Evolutionary conservation across 1,140 invertebrate genomes (phyloP), one percentile per base, ranked within the genome.

Genomic region (Leucophenga varia): DNA sequence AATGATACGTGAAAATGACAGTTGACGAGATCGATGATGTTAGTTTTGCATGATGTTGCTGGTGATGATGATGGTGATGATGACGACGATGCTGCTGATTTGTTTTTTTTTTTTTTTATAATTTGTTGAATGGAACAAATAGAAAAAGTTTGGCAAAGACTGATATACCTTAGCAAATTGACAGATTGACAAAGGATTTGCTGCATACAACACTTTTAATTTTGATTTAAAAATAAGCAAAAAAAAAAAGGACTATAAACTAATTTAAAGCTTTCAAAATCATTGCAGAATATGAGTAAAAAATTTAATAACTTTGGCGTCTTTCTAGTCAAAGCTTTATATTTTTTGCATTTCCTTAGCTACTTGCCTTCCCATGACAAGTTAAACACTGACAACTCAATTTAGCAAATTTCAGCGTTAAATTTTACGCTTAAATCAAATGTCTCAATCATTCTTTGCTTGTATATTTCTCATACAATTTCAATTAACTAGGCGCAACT

Each of bases 1-100:
- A 68, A 68, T 68, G 64, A 68, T 68, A 68, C 64, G 64, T 68
- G 64, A 68, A 68, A 68, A 68, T 68, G 64, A 68, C 64, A 68
- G 65, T 56, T 64, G 64, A 68, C 64, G 64, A 68, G 64, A 68
- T 68, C 64, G 64, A 68, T 68, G 64, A 68, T 65, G 59, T 61
- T 68, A 69, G 64, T 67, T 67, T 68, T 67, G 54, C 63, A 63
- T 64, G 47, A 51, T 41, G 43, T 16, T 25, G 54, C 36, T 46
- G 56, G 54, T 49, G 47, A 52, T 40, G 46, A 14, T 30, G 52
- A 18, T 38, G 43, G 38, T 56, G 61, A 30, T 53, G 47, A 43
- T 47, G 37, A 35, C 54, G 61, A 30, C 51, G 47, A 43, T 47
- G 37, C 30, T 41, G 38, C 39, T 53, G 56, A n/a, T n/a, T n/a